Evolutionary conservation across 2,797 vertebrate genomes (phyloP), one percentile per base, ranked within the genome.

Genomic region (Percopsis omiscomaycus): DNA sequence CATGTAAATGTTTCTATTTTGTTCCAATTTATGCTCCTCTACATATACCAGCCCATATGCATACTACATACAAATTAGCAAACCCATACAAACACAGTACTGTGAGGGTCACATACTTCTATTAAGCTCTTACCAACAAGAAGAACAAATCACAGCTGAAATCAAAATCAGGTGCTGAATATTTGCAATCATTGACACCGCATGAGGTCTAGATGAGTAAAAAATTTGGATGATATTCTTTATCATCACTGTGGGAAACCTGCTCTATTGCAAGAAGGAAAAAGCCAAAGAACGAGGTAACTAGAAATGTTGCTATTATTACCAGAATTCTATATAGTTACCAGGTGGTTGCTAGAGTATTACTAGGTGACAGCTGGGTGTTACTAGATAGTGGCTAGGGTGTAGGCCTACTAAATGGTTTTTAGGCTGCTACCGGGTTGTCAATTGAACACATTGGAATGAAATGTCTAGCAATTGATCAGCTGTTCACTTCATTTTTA

Each of bases 81-180:
- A 15, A 27, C 10, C 16, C 51, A 56, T 5, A 56, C 64, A 75
- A 44, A 61, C 28, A 48, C 64, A 13, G 56, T 66, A 66, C 79
- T 85, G 78, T 80, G 83, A 83, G 44, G 59, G 86, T 83, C 82
- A 81, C 84, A 85, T 81, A 69, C 80, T 87, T 86, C 76, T 84
- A 89, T 91, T 89, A 89, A 85, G 79, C 88, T 55, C 89, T 79
- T 70, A 87, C 89, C 87, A 87, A 69, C 84, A 77, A 64, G 74
- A 57, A 44, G 67, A 76, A 78, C 81, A 84, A 83, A 89, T 75
- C 71, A 13, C 30, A 68, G 75, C 75, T 78, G 80, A 82, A 78
- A 86, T 89, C 80, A 83, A 89, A 85, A 84, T 84, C 85, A 80
- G 75, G 73, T 70, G 77, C 82, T 74, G 80, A 73, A 75, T 83